Evolutionary conservation across 2,113 vertebrate genomes (phyloP), one percentile per base, ranked within the genome.

Genomic region (Passer domesticus): DNA sequence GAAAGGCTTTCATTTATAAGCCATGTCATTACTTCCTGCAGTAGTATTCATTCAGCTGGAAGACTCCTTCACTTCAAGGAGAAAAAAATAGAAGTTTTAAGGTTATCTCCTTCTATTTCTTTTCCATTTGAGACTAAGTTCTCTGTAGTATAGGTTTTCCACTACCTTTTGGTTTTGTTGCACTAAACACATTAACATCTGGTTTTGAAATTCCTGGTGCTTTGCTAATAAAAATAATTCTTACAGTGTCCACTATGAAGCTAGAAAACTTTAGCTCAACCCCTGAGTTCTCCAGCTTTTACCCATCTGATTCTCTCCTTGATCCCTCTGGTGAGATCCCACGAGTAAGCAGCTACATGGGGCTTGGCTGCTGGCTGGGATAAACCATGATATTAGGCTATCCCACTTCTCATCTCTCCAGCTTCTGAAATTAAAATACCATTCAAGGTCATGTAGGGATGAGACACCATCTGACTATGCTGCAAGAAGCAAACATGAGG

Each of bases 291-390:
- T 59, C n/a, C 23, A 17, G 58, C 10, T 25, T 11, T 59, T 17
- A 17, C n/a, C 23, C 7, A 1, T 37, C 58, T 1, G 5, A 59
- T 59, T 59, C 25, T 50, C 14, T 50, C n/a, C 58, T n/a, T 37
- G n/a, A 37, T 37, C 58, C n/a, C 58, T 59, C 15, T 35, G 7
- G 21, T 60, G 74, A n/a, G 56, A 49, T 76, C 27, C 25, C 9
- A 5, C 0, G 1, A 31, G 16, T 31, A 27, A 31, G 44, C 56
- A 33, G 56, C 73, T 60, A 16, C 0, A 0, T 47, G 44, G 27
- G 44, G 27, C 43, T 47, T 47, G 43, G 73, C n/a, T 76, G 15
- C 44, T 31, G 56, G 15, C 56, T 47, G 56, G n/a, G 73, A 15
- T 37, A 41, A 41, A 41, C 39, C 13, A 6, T 41, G 27, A 39